Evolutionary conservation across 2,888 invertebrate species (phyloP), one percentile per base, ranked within the genome.

Genomic region (Zaprionus bogoriensis): DNA sequence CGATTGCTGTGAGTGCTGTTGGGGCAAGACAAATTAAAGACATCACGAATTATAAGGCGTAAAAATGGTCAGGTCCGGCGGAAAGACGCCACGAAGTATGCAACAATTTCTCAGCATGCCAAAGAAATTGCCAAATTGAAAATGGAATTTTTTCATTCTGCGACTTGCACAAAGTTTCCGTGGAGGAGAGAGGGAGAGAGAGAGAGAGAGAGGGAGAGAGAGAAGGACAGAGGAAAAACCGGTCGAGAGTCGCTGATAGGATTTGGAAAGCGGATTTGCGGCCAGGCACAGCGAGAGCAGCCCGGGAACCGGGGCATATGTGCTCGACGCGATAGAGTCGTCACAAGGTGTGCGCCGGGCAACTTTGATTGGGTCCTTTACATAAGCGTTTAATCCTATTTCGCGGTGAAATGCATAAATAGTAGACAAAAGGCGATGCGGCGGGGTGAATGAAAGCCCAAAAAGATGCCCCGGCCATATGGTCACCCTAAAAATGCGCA

Each of bases 371-470:
- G 87, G 87, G 87, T 85, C 79, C 86, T 84, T 85, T 80, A 79
- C 77, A 85, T 88, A 89, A 88, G 88, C 79, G 77, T 77, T 89
- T 88, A 88, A 88, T 88, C 88, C 88, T 88, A 88, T 88, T 88
- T 88, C 88, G 88, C 87, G 88, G 88, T 89, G 69, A 88, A 87
- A 86, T 88, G 89, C 89, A 87, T 88, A 87, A 88, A 88, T 87
- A 87, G 82, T 87, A 87, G 82, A 85, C 82, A 83, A 82, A 84
- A 70, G 71, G 70, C 64, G 71, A 39, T 19, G 17, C 39, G 50
- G 41, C 28, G 65, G 57, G 68, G 42, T 54, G 57, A 39, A 51
- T n/a, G n/a, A 57, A 52, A 54, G 42, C 59, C 20, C 22, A 52
- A 62, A 63, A 60, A 65, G 51, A 65, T 59, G 48, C 57, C 22